A percentile compares a stretch with the other conserved stretches of the same genome.
phyloP scores from a whole-genome alignment of 2,113 vertebrate species.

The Myotis yumanensis region DNA sequence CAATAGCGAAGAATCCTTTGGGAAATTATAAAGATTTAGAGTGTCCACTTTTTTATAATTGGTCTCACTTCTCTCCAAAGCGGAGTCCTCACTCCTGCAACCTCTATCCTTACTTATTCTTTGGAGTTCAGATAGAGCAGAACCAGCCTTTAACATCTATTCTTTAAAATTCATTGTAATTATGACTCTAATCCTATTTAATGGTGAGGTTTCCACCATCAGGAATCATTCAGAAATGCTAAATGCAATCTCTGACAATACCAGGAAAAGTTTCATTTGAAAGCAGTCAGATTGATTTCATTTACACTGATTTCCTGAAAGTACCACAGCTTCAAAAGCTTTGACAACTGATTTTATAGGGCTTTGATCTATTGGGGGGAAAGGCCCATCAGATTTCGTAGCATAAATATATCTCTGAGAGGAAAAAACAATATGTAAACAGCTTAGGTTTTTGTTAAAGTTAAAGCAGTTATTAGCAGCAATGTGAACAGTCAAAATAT shows the following conservation, averaged over 20 bases:
- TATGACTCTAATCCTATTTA: not conserved
- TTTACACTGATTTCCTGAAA: not conserved
- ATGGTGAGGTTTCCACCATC: not conserved
- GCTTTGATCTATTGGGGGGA: not conserved
- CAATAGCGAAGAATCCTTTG: not conserved
- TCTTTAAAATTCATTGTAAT: constrained; percentile 40
- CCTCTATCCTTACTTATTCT: not conserved
- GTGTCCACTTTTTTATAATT: not conserved
- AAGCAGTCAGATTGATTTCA: not conserved
- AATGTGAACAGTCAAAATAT: not conserved
- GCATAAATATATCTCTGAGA: not conserved
- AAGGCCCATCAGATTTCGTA: not conserved
- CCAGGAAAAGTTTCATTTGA: constrained; percentile 17
- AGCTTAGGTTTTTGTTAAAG: not conserved
- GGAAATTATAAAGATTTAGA: not conserved
- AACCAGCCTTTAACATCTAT: not conserved
- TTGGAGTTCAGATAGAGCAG: not conserved
- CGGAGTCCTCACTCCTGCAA: not conserved
- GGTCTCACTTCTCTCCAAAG: not conserved
- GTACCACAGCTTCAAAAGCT: not conserved
- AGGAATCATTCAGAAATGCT: constrained; percentile 11
- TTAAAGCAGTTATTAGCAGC: not conserved
- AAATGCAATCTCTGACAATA: constrained; percentile 8
- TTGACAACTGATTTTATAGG: not conserved
- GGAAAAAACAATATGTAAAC: not conserved